These are phyloP conservation scores for Gonioctena quinquepunctata DNA, from an alignment of 1,140 invertebrate genomes.

Conservation along the genomic window DNA sequence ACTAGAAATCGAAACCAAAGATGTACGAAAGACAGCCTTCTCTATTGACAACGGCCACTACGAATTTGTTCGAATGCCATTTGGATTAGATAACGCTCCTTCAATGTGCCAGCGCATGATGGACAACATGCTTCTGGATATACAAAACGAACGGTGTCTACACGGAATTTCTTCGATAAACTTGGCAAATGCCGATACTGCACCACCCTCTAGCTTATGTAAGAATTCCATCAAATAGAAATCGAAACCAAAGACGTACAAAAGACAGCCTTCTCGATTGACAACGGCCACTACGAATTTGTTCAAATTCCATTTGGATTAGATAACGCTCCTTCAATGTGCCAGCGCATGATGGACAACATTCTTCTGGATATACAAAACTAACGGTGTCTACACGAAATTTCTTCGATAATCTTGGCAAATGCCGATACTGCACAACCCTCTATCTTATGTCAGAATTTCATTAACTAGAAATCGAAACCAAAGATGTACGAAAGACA, in stretches of 20 bases:
- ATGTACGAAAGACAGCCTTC: slow-evolving; percentile 18
- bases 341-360: slow-evolving; percentile 47
- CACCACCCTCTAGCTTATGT: slow-evolving; percentile 50
- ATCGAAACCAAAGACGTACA: neutral
- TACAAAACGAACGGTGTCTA: too few relatives aligned
- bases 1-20: neutral
- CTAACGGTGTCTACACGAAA: too few relatives aligned
- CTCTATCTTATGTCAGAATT: slow-evolving; percentile 44
- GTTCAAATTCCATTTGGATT: slow-evolving; percentile 54
- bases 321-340: slow-evolving; percentile 46
- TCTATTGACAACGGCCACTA: slow-evolving; percentile 26
- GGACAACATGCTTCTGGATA: slow-evolving; percentile 24
- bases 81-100: slow-evolving; percentile 52
- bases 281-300: slow-evolving; percentile 43
- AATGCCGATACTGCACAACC: slow-evolving; percentile 35
- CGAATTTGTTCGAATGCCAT: slow-evolving; percentile 51
- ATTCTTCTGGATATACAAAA: neutral
- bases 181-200: slow-evolving; percentile 41
- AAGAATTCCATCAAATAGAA: slow-evolving; percentile 5
- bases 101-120: slow-evolving; percentile 47
- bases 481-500: neutral
- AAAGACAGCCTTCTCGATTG: slow-evolving; percentile 16
- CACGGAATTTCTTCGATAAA: slow-evolving; percentile 45
- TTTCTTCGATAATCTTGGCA: slow-evolving; percentile 44
- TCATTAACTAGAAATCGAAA: neutral